These are phyloP conservation scores for Sprattus sprattus DNA, from an alignment of 2,113 vertebrate genomes.

Conservation along the genomic window DNA sequence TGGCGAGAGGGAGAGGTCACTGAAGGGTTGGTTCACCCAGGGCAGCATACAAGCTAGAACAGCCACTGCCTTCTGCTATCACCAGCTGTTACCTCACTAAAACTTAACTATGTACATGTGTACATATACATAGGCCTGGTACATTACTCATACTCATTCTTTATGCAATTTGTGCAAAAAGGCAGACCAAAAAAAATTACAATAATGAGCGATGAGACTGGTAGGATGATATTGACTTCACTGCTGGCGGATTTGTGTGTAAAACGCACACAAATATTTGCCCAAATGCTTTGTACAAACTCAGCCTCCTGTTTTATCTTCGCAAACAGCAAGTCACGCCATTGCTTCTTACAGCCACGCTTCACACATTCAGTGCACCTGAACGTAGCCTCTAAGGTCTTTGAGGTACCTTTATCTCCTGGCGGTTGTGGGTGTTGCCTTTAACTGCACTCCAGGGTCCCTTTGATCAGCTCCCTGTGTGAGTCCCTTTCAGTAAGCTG, in stretches of 20 bases:
- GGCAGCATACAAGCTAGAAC: too few relatives aligned
- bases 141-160: background rate
- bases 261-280: background rate
- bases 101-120: background rate
- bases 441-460: background rate
- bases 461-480: conserved; percentile 1
- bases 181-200: conserved; percentile 9
- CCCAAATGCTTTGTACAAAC: background rate
- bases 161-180: background rate
- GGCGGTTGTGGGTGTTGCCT: background rate
- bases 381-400: background rate
- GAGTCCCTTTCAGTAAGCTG: background rate
- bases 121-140: too few relatives aligned
- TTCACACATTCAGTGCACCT: background rate
- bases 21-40: too few relatives aligned
- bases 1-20: too few relatives aligned
- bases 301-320: background rate
- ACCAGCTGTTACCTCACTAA: background rate
- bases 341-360: background rate
- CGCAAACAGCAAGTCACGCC: background rate
- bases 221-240: background rate
- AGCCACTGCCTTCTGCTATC: background rate
- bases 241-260: background rate
- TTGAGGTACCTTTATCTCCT: background rate
- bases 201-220: background rate